phyloP scores from a whole-genome alignment of 1,140 invertebrate genomes.

The Drosophila ambigua region DNA sequence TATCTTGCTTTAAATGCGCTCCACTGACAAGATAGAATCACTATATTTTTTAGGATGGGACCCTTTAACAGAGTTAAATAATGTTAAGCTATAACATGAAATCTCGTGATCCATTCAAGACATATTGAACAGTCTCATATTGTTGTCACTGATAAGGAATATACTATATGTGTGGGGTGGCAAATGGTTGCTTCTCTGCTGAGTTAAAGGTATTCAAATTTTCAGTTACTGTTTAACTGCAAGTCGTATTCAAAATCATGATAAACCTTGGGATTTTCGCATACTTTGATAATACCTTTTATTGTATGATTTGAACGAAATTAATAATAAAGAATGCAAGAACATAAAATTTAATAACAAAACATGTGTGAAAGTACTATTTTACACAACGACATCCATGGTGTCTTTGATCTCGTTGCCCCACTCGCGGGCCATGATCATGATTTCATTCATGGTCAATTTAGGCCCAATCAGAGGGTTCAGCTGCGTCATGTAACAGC shows the following conservation, averaged over 20 bases:
- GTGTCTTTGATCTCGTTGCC: constrained; percentile 85
- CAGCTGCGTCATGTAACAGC: constrained; percentile 97
- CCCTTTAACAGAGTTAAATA: no score
- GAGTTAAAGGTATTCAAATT: no score
- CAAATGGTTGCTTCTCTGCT: neutral
- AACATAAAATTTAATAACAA: constrained; percentile 51
- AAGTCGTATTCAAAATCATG: no score
- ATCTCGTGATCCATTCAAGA: no score
- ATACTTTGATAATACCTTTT: constrained; percentile 20
- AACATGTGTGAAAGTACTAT: constrained; percentile 33
- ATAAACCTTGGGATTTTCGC: no score
- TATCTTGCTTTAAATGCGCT: no score
- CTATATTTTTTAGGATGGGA: no score
- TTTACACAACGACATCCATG: constrained; percentile 60
- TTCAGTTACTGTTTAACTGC: no score
- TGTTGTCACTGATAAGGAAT: no score
- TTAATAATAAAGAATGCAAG: constrained; percentile 38
- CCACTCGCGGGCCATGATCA: constrained; percentile 92
- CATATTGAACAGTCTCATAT: neutral
- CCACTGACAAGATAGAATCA: no score
- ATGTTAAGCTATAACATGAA: no score
- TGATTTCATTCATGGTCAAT: constrained; percentile 88
- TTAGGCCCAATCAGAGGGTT: constrained; percentile 96
- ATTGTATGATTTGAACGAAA: constrained; percentile 38
- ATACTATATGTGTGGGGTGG: neutral